Base-by-base conservation (phyloP, 64 coral and sea anemone genomes). In the Catalaphyllia jardinei region DNA sequence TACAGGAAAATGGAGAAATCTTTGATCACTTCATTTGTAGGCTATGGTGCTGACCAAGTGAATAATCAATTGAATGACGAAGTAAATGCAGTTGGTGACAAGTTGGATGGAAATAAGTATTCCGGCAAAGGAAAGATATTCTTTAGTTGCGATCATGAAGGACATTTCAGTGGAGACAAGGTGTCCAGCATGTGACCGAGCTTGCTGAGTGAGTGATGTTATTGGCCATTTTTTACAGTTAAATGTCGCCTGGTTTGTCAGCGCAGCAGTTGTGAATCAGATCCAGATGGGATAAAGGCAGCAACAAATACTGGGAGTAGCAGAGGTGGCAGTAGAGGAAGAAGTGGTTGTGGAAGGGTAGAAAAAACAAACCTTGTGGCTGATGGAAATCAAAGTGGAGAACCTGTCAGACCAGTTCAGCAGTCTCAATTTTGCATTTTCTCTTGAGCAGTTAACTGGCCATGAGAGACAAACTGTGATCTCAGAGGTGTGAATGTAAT, bases 1-100 rank as follows among this genome's bases (percentile, higher is more conserved):
- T n/a, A 18, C 74, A 78, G 60, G 73, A 63, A 19, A 67, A 16
- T 19, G 33, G 73, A 20, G 82, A 92, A 72, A 86, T 52, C 12
- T 19, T 87, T 55, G 90, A 87, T 79, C 90, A 92, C n/a, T n/a
- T n/a, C n/a, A 60, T 92, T 15, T 61, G 20, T 20, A 69, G 74
- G 15, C 50, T 92, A n/a, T 22, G 11, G 60, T 38, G 3, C 33
- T 35, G 33, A 35, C 33, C 33, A 72, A 87, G 28, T 75, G 86
- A 52, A 31, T 80, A 29, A 50, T 31, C 1, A 71, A 6, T 31
- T 93, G 33, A 35, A 35, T 3, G 33, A 35, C 3, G 33, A 35
- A 35, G 91, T 73, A 76, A 92, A 12, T 88, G 60, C 19, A 25
- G 78, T 17, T 29, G 6, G 1, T 25, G 77, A 79, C 13, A 79